Base-by-base conservation (phyloP, 2,888 invertebrate species). In the Chironomus tentans region DNA sequence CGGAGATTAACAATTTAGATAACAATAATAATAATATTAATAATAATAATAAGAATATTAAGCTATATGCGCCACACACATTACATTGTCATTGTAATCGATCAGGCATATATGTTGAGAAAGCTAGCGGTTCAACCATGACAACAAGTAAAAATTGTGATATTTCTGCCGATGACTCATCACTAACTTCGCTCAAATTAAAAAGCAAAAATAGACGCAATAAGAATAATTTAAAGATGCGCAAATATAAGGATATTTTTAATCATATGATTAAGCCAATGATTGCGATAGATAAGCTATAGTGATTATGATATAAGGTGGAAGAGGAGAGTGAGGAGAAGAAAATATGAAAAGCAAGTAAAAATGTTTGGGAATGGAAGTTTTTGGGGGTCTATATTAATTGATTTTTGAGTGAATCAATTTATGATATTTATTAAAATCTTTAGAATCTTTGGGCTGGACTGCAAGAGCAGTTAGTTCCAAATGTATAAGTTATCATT, bases 201-300 rank as follows among this genome's bases (percentile, higher is more conserved):
- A 73, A 73, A 38, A 61, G 50, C 38, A 73, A 56, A 73, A 46
- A 47, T n/a, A 62, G 65, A 56, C 62, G 73, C 46, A 38, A 73
- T 73, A 73, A 73, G 28, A 73, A 73, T 50, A 65, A 50, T 62
- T 65, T 73, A 62, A 73, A 65, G 13, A 50, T 73, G 50, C 73
- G 73, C 21, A 73, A 73, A 46, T 56, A 56, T 56, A 73, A 73
- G 13, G 73, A 73, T 62, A 73, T 73, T 46, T 73, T 73, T 28
- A 65, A 73, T n/a, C n/a, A 71, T 15, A 62, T 50, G 21, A 73
- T 73, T 13, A 22, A 22, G 18, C 61, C 73, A 22, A 50, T 73
- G 73, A 73, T 73, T 65, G 28, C 73, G 10, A 73, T 73, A 22
- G 73, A 73, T 62, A 73, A 73, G 62, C 73, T 73, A 18, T 73